phyloP scores from a whole-genome alignment of 2,888 invertebrate genomes.

The Pachliopta kotzebuea region DNA sequence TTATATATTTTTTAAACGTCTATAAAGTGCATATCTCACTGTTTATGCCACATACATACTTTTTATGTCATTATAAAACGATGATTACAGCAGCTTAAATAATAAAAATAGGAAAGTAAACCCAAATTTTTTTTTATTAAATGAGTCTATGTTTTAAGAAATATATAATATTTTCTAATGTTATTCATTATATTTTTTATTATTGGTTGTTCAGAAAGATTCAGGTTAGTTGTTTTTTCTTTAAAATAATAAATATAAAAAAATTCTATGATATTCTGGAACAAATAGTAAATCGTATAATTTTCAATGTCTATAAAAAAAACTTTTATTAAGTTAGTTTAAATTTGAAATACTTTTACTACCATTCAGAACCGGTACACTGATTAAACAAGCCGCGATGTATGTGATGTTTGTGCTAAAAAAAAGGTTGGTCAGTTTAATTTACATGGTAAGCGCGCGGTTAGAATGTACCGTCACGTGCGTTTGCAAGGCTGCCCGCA shows the following conservation, averaged over 20 bases:
- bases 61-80: not conserved
- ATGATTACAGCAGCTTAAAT: too few species aligned
- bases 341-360: slow-evolving; percentile 28
- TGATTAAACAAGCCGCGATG: slow-evolving; percentile 47
- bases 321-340: too few species aligned
- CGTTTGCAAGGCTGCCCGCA: slow-evolving; percentile 56
- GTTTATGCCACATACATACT: too few species aligned
- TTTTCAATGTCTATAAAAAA: too few species aligned
- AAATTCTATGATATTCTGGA: not conserved
- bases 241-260: not conserved
- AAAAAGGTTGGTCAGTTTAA: slow-evolving; percentile 69
- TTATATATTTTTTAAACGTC: not conserved
- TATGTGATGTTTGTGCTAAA: slow-evolving; percentile 67
- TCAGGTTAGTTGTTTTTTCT: not conserved
- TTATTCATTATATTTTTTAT: too few species aligned
- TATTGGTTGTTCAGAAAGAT: not conserved
- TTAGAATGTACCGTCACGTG: slow-evolving; percentile 78
- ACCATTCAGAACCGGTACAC: slow-evolving; percentile 35
- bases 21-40: not conserved
- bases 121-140: too few species aligned
- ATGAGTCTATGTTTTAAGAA: too few species aligned
- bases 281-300: too few species aligned
- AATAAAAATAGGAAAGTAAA: too few species aligned
- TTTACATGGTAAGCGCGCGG: slow-evolving; percentile 77
- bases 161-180: too few species aligned